A percentile compares a stretch with the other conserved stretches of the same genome.
Evolutionary conservation across 2,888 invertebrate species (phyloP).

Genomic region (Patella caerulea): DNA sequence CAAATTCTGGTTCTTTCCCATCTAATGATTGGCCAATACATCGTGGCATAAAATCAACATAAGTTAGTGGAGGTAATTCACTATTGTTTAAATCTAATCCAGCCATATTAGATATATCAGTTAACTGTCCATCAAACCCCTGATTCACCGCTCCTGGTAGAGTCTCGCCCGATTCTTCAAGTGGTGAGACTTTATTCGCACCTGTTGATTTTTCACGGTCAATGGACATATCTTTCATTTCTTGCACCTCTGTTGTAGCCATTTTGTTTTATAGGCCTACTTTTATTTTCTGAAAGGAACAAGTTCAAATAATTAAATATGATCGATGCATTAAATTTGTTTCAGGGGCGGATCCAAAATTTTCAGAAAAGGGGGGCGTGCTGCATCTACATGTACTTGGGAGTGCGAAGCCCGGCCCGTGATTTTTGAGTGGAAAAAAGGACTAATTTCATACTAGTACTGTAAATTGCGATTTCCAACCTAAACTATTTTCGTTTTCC

Average conservation of each 20-base stretch:
- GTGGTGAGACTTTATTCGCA: background rate
- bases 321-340: no score
- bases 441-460: no score
- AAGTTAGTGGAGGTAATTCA: conserved; percentile 44
- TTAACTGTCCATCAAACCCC: background rate
- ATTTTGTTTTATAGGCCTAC: background rate
- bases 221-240: background rate
- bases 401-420: no score
- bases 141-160: background rate
- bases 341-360: no score
- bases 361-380: no score
- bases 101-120: background rate
- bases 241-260: background rate
- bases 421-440: no score
- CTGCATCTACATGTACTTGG: no score
- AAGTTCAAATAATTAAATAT: no score
- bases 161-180: background rate
- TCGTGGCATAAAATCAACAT: conserved; percentile 48
- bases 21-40: conserved; percentile 36
- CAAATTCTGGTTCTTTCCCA: conserved; percentile 42
- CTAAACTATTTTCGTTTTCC: no score
- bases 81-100: conserved; percentile 1
- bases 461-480: no score
- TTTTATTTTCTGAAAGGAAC: no score
- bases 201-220: background rate